These are phyloP conservation scores for Vesta saturnalis DNA, from an alignment of 2,888 invertebrate species.

Conservation along the genomic window DNA sequence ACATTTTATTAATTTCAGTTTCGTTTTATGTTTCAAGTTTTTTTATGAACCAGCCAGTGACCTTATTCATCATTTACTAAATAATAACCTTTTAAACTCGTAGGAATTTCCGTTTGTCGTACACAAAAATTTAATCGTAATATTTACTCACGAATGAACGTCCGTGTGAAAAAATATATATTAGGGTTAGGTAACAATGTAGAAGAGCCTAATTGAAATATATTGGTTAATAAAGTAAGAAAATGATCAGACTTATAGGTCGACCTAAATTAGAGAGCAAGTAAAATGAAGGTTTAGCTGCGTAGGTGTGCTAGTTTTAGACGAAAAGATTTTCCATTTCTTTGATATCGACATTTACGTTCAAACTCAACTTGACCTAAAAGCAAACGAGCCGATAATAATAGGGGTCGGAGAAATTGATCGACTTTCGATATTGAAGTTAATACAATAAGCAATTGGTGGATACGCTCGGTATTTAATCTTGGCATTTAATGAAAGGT, in stretches of 20 bases:
- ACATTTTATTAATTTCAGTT: background rate
- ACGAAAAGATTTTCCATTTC: background rate
- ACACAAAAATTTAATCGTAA: background rate
- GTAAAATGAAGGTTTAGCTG: background rate
- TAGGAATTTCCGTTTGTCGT: background rate
- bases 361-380: background rate
- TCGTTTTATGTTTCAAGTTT: background rate
- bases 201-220: constrained; percentile 26
- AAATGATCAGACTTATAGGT: constrained; percentile 22
- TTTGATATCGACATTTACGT: background rate
- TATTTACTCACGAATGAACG: no score
- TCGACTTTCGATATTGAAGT: no score
- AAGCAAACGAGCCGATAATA: background rate
- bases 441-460: no score
- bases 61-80: constrained; percentile 1
- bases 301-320: background rate
- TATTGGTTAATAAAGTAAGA: constrained; percentile 27
- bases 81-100: background rate
- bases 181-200: constrained; percentile 18
- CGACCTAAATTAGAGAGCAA: background rate
- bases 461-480: no score
- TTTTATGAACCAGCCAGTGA: background rate
- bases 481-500: no score
- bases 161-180: background rate
- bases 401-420: background rate